Conservation (phyloP, 2,113 vertebrate species). For the Arothron firmamentum region DNA sequence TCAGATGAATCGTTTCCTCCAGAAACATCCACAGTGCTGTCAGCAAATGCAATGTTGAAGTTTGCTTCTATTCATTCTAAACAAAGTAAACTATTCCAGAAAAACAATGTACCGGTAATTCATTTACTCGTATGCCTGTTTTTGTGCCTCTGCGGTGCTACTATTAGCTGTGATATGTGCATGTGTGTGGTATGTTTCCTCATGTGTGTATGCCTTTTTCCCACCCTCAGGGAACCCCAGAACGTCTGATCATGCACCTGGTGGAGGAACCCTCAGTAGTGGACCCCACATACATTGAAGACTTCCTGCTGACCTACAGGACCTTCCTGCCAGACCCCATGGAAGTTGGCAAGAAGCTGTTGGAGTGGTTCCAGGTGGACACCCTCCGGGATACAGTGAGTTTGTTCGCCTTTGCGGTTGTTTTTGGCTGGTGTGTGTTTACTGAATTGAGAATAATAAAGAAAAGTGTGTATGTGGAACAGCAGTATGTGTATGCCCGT, state of each 20-base stretch:
- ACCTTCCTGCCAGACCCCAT: slow-evolving; percentile 91
- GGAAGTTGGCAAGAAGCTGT: slow-evolving; percentile 89
- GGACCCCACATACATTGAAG: slow-evolving; percentile 96
- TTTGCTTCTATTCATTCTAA: neutral
- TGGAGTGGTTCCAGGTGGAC: slow-evolving; percentile 94
- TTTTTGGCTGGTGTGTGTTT: neutral
- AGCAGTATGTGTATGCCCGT: neutral
- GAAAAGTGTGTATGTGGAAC: neutral
- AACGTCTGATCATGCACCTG: slow-evolving; percentile 93
- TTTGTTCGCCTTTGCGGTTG: neutral
- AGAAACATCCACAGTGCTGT: slow-evolving; percentile 15
- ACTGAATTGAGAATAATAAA: neutral
- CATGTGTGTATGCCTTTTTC: slow-evolving; percentile 4
- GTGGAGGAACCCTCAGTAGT: slow-evolving; percentile 97
- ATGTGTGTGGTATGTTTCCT: slow-evolving; percentile 5
- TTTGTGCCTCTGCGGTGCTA: slow-evolving; percentile 1
- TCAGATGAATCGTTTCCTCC: slow-evolving; percentile 30
- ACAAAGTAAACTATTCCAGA: neutral
- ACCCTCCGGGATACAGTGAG: slow-evolving; percentile 88
- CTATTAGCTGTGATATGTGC: neutral
- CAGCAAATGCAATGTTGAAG: neutral
- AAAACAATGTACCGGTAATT: neutral
- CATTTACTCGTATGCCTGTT: neutral
- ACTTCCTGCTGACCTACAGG: slow-evolving; percentile 93
- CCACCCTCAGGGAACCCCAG: slow-evolving; percentile 82